Evolutionary conservation across 1,140 invertebrate species (phyloP), one percentile per base, ranked within the genome.

Genomic region (Metaphire vulgaris): DNA sequence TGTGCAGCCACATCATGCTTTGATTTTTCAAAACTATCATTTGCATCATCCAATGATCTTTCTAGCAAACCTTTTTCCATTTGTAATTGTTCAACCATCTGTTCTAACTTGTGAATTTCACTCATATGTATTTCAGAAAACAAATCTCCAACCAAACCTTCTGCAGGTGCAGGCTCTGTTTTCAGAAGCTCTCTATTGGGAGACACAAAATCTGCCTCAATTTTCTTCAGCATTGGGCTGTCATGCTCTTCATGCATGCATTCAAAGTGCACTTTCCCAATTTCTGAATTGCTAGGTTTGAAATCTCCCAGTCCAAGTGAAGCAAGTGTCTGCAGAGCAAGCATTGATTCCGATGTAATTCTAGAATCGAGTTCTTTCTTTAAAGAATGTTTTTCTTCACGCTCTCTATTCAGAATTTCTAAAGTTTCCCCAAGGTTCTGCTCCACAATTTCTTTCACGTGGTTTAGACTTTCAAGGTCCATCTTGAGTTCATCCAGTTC

Each of bases 121-220:
- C 95, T 96, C 33, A 97, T 86, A 87, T 99, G 96, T 79, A 99
- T 94, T 88, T 99, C 97, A 74, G 94, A 97, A 88, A 99, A 98
- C 30, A 99, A 88, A 87, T 99, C 96, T 21, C 85, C 92, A 88
- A 85, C 91, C 89, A 75, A 79, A 41, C 88, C 87, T 2, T 91
- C 91, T 2, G 90, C 88, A 26, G 33, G 12, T 34, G 72, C 32
- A 34, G 34, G 31, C 28, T 73, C 72, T 29, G 72, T 21, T 12
- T 73, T 73, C 41, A 41, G 14, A 34, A 93, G 93, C 26, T 79
- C 79, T 65, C 82, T 81, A 68, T 79, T 81, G 71, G 81, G 80
- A 56, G 30, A 80, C 70, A 83, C 81, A 32, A 93, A 83, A 83
- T 93, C 92, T 14, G 91, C 91, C 82, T 94, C 92, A 69, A 93